Evolutionary conservation across 1,140 invertebrate genomes (phyloP).

Genomic region (Nilaparvata lugens): DNA sequence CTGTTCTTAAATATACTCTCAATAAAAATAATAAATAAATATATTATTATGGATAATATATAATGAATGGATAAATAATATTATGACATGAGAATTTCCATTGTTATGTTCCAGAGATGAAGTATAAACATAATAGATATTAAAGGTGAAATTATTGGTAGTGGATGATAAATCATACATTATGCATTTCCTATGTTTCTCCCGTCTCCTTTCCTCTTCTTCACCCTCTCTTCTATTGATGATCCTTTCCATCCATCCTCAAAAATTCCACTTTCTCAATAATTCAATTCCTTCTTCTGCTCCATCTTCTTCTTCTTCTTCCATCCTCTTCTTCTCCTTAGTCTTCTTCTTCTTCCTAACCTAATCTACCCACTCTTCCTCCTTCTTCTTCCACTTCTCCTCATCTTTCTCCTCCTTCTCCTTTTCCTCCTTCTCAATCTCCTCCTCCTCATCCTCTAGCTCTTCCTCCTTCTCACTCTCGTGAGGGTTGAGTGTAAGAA

Average conservation of each 20-base stretch:
- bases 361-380: background rate
- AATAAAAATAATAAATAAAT: no score
- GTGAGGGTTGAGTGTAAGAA: no score
- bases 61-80: no score
- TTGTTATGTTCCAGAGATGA: no score
- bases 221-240: background rate
- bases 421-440: no score
- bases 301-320: background rate
- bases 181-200: background rate
- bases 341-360: background rate
- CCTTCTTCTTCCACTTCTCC: background rate
- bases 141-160: background rate
- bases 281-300: background rate
- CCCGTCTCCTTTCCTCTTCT: background rate
- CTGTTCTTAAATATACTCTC: no score
- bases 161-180: background rate
- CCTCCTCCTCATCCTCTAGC: no score
- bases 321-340: background rate
- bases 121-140: background rate
- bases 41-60: no score
- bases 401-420: background rate
- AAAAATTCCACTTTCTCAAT: background rate
- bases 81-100: no score
- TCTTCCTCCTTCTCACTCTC: background rate
- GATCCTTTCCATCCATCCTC: background rate